phyloP scores from a whole-genome alignment of 2,113 vertebrate species.

The Anhinga rufa region DNA sequence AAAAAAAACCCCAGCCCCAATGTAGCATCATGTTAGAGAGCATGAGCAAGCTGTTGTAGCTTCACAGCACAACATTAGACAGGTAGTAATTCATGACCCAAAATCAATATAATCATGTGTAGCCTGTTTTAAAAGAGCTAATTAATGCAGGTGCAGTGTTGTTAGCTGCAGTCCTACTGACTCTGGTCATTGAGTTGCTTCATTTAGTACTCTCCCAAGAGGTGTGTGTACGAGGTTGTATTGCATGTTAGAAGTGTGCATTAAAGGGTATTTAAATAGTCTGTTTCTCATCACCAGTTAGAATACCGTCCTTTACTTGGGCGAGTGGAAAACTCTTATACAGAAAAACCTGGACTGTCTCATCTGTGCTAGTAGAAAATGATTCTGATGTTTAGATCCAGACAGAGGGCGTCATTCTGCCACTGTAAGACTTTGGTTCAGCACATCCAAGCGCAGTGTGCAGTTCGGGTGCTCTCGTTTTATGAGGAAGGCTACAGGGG shows the following conservation, averaged over 20 bases:
- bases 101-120: accelerated
- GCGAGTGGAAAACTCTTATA: accelerated
- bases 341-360: background rate
- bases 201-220: background rate
- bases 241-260: background rate
- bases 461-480: background rate
- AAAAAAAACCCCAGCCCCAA: background rate
- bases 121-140: background rate
- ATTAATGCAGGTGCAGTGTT: background rate
- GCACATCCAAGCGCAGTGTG: accelerated
- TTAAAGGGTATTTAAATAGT: background rate
- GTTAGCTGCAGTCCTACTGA: background rate
- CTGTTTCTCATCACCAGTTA: background rate
- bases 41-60: background rate
- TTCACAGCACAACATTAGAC: background rate
- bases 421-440: accelerated
- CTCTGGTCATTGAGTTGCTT: background rate
- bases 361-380: background rate
- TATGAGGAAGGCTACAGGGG: background rate
- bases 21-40: background rate
- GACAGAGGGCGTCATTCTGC: background rate
- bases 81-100: background rate
- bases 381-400: background rate
- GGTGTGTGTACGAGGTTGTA: no score
- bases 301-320: background rate